Evolutionary conservation across 2,797 vertebrate species (phyloP), one percentile per base, ranked within the genome.

Genomic region (Danionella dracula): DNA sequence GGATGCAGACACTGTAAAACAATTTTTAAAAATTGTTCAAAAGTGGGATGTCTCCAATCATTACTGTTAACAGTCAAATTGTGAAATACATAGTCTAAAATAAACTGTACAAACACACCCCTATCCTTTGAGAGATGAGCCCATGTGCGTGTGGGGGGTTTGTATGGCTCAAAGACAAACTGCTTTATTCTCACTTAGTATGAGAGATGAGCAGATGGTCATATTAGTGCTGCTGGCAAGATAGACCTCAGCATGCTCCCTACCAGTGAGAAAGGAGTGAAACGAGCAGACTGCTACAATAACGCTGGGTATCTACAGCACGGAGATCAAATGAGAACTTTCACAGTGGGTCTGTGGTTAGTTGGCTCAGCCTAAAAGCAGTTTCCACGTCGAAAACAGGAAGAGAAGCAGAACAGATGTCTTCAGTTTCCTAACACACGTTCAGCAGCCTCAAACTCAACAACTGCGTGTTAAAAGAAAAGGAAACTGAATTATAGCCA

Each of bases 131-230:
- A 53, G 37, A 13, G 16, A 35, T 27, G 7, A 32, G 11, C 7
- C 16, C 63, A 48, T 57, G 63, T 66, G 44, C 23, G 41, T 50
- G 40, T 51, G 21, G 51, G 62, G 40, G 64, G 63, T 27, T 37
- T 56, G 15, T 37, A 13, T 66, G 63, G 20, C 51, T 55, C 41
- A 13, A 31, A 66, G 44, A 49, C 42, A 32, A 66, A 66, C 42
- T 49, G 64, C 64, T 66, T 49, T 48, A 66, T 50, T 44, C n/a
- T 9, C 50, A 57, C 45, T 58, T 71, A 57, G 41, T 58, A 45
- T 65, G 48, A 49, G 11, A 60, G 61, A 51, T 45, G 68, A 71
- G 61, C 68, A 71, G 68, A 71, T 66, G 63, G 63, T 32, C 63
- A 57, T 57, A 49, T 66, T 66, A 66, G 34, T 31, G 53, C 42